Conservation (phyloP, 2,888 invertebrate species). For the Acleris cristana region DNA sequence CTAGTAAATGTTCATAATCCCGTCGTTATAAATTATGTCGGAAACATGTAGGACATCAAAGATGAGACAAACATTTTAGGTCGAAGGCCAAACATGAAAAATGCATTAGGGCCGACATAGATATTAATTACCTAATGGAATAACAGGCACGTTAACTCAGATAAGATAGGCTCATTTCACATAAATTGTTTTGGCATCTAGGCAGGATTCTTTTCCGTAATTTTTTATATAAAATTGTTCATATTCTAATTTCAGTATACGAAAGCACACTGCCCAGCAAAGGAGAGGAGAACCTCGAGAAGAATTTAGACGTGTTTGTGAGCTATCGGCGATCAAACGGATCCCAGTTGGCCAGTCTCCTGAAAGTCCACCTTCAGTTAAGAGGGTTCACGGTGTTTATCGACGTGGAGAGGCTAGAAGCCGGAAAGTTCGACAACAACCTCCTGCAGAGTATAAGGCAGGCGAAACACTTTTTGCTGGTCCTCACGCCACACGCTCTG, state of each 20-base stretch:
- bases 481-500: slow-evolving; percentile 96
- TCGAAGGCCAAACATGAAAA: slow-evolving; percentile 20
- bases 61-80: slow-evolving; percentile 20
- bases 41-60: slow-evolving; percentile 31
- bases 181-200: background rate
- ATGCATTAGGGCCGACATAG: slow-evolving; percentile 25
- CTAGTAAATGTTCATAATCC: slow-evolving; percentile 32
- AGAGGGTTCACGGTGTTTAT: slow-evolving; percentile 98
- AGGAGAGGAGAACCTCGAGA: slow-evolving; percentile 91
- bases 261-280: slow-evolving; percentile 87
- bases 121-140: too few species aligned
- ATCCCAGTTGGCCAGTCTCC: slow-evolving; percentile 96
- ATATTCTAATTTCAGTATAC: slow-evolving; percentile 72
- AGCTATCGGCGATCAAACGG: slow-evolving; percentile 99
- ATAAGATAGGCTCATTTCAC: slow-evolving; percentile 1
- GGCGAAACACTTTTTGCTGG: slow-evolving; percentile 97
- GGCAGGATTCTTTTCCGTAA: background rate
- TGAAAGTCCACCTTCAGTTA: slow-evolving; percentile 98
- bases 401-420: slow-evolving; percentile 98
- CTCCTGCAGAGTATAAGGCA: slow-evolving; percentile 97
- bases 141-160: background rate
- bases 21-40: slow-evolving; percentile 21
- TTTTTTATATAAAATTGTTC: background rate
- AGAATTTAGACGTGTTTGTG: slow-evolving; percentile 98
- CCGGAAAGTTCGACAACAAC: slow-evolving; percentile 99